Percentiles rank a stretch among this genome's conserved stretches.
Evolutionary conservation across 2,797 vertebrate genomes (phyloP).

Genomic region (Lophius americanus): DNA sequence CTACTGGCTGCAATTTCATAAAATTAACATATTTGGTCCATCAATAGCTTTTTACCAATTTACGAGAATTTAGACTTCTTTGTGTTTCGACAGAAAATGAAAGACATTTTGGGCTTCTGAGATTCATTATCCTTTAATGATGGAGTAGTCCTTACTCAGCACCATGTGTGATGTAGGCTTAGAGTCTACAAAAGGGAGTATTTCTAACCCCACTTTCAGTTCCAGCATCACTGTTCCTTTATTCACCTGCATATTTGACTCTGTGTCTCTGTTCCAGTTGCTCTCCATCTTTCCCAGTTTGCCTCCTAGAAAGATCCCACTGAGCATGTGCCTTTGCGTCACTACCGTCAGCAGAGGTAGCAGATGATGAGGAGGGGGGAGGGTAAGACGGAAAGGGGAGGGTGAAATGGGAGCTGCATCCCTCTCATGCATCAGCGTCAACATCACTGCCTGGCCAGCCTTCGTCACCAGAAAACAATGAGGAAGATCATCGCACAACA

Average conservation of each 20-base stretch:
- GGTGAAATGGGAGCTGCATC: constrained; percentile 62
- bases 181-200: not conserved
- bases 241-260: constrained; percentile 9
- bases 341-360: constrained; percentile 81
- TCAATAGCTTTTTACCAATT: too few species aligned
- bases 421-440: constrained; percentile 77
- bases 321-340: constrained; percentile 81
- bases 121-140: constrained; percentile 45
- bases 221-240: constrained; percentile 18
- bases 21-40: too few species aligned
- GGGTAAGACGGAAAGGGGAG: constrained; percentile 65
- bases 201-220: not conserved
- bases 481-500: constrained; percentile 34
- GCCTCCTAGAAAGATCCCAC: constrained; percentile 74
- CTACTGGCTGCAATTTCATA: too few species aligned
- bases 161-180: constrained; percentile 38
- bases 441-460: constrained; percentile 66
- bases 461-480: constrained; percentile 64
- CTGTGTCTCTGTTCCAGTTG: constrained; percentile 17
- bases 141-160: not conserved
- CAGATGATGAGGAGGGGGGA: constrained; percentile 44
- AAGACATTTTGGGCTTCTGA: constrained; percentile 25
- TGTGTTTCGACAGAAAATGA: not conserved
- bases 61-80: too few species aligned
- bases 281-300: constrained; percentile 16